Evolutionary conservation across 1,140 invertebrate genomes (phyloP).

Genomic region (Thereuonema tuberculata): DNA sequence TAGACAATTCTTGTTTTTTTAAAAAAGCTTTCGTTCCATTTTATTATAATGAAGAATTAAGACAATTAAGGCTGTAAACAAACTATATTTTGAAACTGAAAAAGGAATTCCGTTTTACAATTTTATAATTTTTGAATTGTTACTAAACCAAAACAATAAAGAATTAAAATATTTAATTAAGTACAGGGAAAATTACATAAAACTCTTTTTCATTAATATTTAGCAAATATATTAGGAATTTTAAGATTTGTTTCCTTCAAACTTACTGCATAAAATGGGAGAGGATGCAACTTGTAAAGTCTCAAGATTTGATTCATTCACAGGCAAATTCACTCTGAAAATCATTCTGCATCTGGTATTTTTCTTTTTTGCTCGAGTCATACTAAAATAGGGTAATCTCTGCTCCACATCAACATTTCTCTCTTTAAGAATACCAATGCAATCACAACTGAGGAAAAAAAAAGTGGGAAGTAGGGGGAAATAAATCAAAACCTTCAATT

Average conservation of each 20-base stretch:
- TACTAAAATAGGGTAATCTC: conserved; percentile 58
- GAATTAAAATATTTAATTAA: no score
- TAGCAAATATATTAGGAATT: no score
- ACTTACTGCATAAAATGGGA: conserved; percentile 91
- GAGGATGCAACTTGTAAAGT: conserved; percentile 84
- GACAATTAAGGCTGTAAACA: no score
- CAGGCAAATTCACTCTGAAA: conserved; percentile 61
- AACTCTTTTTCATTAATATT: no score
- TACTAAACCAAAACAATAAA: no score
- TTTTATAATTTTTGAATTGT: no score
- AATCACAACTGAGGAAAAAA: conserved; percentile 36
- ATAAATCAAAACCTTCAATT: conserved; percentile 12
- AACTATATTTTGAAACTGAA: no score
- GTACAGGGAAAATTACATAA: no score
- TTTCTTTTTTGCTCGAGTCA: conserved; percentile 68
- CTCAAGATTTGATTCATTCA: conserved; percentile 56
- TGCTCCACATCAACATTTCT: conserved; percentile 93
- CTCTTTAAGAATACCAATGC: conserved; percentile 63
- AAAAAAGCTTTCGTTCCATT: neutral
- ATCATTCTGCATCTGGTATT: conserved; percentile 90
- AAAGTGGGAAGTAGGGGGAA: conserved; percentile 9
- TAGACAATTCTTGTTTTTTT: no score
- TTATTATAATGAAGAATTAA: no score
- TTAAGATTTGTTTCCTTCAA: no score
- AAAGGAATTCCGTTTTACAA: no score